Evolutionary conservation across 2,113 vertebrate genomes (phyloP), one percentile per base, ranked within the genome.

Genomic region (Dipodomys ordii): DNA sequence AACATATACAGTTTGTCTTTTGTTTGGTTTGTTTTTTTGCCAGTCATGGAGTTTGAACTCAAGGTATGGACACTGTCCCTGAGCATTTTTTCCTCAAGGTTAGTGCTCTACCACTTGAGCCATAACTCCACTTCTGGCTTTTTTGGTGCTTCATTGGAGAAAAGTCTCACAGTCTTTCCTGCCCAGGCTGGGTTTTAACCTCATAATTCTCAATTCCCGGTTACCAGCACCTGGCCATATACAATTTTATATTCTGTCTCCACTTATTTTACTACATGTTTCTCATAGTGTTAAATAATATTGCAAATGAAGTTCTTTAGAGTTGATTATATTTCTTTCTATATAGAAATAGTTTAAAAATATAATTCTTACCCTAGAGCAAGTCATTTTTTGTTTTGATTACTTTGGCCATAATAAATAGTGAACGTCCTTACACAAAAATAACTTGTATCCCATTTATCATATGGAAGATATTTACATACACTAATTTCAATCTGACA

Each of bases 271-370:
- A 64, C 10, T 27, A 76, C 30, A 1, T 49, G 32, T 32, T 4
- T 83, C 69, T 46, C 22, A 20, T 69, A 46, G 19, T 20, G 49
- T 73, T 80, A 80, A 84, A 53, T 67, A 78, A n/a, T 87, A 27
- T 89, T 83, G 3, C 44, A 73, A 94, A 67, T 44, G 57, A 1
- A 90, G 81, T 27, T 90, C 4, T 84, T 87, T 76, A 90, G 27
- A 10, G 19, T 10, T 69, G 5, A 62, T 39, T 32, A 3, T 73
- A 69, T 79, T 83, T 1, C 69, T 76, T 83, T 1, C 69, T 76
- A 39, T 60, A 15, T 67, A 15, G 25, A 39, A 32, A 0, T 67
- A 35, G 79, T 62, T 83, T 62, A 73, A 30, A 77, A 76, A 35
- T 73, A 82, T 77, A 86, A 79, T 18, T 82, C n/a, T 25, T 62